Evolutionary conservation across 35 echinoderm and acorn worm species (phyloP), one percentile per base, ranked within the genome.

Genomic region (Diadema setosum): DNA sequence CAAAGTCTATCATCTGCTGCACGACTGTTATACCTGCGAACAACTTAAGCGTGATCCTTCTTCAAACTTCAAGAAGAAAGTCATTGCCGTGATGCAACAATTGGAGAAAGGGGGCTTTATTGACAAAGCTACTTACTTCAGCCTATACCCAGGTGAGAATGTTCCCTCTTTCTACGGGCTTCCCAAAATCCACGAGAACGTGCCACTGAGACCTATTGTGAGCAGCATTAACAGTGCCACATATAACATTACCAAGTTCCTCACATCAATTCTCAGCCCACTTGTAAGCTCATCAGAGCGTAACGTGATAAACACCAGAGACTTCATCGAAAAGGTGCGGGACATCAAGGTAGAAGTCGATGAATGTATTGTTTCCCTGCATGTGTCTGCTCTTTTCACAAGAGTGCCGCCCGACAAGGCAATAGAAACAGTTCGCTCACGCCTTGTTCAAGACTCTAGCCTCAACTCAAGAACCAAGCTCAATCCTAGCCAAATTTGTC

Each of bases 151-250:
- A 20, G 46, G 42, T 9, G 20, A 55, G 14, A 32, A 82, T 44
- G 2, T 55, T 55, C 80, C 80, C 8, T 9, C 20, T 15, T 55
- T 82, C n/a, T 82, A 82, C 48, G 80, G 80, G 5, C 80, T 82
- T 3, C 80, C 80, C 18, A 82, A 82, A 48, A 82, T 82, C 80
- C 80, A 82, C 21, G 80, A 82, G 41, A 31, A 55, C 35, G 27
- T 55, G n/a, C 80, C 80, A 15, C 42, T 82, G 46, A 82, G 5
- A 55, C 80, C 80, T 82, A 82, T 82, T 82, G 80, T 82, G 41
- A 48, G 42, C 35, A 82, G 80, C 46, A 55, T 82, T 3, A 55
- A 31, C 46, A 48, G 6, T 55, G 48, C 48, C 34, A 82, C 78
- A 2, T 82, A 82, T 52, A 82, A 82, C 46, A 52, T 24, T 46